Percentiles rank a stretch among this genome's conserved stretches.
These are phyloP conservation scores for Polydrusus pterygomalis DNA, from an alignment of 2,888 invertebrate species.

Conservation along the genomic window DNA sequence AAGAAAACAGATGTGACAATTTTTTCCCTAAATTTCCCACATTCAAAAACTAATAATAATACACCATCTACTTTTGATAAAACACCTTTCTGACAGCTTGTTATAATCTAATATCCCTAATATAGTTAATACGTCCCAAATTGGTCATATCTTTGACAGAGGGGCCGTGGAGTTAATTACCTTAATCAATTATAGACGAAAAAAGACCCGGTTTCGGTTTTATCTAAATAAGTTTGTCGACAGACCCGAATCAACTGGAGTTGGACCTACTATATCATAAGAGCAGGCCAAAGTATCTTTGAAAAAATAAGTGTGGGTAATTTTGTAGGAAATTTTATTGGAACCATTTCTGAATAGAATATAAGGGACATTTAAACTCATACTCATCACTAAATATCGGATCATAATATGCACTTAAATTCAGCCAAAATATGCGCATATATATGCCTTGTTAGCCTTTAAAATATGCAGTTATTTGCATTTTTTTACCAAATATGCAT, in stretches of 20 bases:
- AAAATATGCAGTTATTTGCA: too few relatives aligned
- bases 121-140: conserved; percentile 53
- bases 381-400: too few relatives aligned
- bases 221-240: conserved; percentile 56
- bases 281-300: conserved; percentile 1
- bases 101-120: conserved; percentile 48
- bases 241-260: conserved; percentile 44
- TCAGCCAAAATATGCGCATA: too few relatives aligned
- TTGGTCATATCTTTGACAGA: conserved; percentile 53
- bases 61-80: conserved; percentile 25
- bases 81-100: conserved; percentile 48
- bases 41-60: not conserved
- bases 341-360: too few relatives aligned
- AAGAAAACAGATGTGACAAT: not conserved
- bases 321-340: not conserved
- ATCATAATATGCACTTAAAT: too few relatives aligned
- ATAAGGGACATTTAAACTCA: too few relatives aligned
- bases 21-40: not conserved
- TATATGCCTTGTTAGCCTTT: too few relatives aligned
- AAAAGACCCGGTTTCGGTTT: conserved; percentile 50
- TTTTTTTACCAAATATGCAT: too few relatives aligned
- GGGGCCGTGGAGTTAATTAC: conserved; percentile 52
- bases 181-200: conserved; percentile 56
- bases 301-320: not conserved
- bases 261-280: conserved; percentile 14